Percentiles rank a stretch among this genome's conserved stretches.
These are phyloP conservation scores for Mystacornis crossleyi DNA, from an alignment of 2,113 vertebrate genomes.

Conservation along the genomic window DNA sequence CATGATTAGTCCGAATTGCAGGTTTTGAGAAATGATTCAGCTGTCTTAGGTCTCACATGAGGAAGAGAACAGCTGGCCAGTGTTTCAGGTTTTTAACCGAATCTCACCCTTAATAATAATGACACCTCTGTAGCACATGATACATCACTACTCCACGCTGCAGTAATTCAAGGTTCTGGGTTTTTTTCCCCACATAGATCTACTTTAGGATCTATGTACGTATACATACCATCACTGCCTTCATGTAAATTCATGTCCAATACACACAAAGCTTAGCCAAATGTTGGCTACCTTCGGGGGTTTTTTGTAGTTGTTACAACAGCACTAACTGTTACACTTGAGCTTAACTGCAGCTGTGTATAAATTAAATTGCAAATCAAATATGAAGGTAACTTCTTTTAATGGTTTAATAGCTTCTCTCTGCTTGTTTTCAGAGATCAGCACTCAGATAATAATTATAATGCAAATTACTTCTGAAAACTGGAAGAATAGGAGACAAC, in stretches of 20 bases:
- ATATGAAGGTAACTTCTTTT: background rate
- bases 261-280: background rate
- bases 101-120: background rate
- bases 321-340: background rate
- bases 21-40: background rate
- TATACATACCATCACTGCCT: background rate
- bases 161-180: background rate
- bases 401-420: background rate
- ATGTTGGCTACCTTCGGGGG: background rate
- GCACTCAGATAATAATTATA: background rate
- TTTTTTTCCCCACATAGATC: background rate
- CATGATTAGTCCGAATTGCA: fast-evolving
- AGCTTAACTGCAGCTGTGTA: background rate
- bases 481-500: background rate
- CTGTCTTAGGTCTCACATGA: background rate
- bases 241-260: background rate
- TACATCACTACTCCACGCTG: background rate
- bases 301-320: background rate
- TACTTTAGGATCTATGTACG: background rate
- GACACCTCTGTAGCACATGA: background rate
- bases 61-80: background rate
- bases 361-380: background rate
- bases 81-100: background rate
- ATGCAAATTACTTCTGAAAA: background rate
- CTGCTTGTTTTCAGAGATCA: background rate